Conservation (phyloP, 2,797 vertebrate genomes). For the Champsocephalus esox region DNA sequence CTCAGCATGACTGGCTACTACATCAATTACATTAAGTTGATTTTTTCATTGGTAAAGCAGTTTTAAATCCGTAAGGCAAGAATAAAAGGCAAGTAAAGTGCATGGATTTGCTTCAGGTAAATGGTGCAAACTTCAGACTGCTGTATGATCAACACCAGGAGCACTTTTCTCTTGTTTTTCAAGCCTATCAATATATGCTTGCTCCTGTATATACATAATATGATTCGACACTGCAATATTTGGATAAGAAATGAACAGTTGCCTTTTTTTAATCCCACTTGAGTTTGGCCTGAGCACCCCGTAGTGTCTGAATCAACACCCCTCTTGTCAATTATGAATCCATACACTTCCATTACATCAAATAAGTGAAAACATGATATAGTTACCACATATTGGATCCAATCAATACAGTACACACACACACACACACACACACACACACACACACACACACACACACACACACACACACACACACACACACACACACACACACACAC, state of each 20-base stretch:
- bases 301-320: background rate
- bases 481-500: background rate
- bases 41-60: background rate
- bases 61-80: background rate
- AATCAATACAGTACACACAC: slow-evolving; percentile 50
- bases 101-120: background rate
- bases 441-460: slow-evolving; percentile 18
- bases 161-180: too few relatives aligned
- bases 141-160: too few relatives aligned
- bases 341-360: slow-evolving; percentile 69
- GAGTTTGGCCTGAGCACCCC: slow-evolving; percentile 3
- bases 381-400: slow-evolving; percentile 50
- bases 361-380: slow-evolving; percentile 67
- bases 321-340: slow-evolving; percentile 63
- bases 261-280: background rate
- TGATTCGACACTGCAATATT: background rate
- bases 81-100: background rate
- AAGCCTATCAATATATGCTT: too few relatives aligned
- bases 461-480: slow-evolving; percentile 27
- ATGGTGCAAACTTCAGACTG: too few relatives aligned
- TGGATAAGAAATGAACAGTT: background rate
- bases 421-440: background rate
- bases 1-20: too few relatives aligned
- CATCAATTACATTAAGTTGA: too few relatives aligned
- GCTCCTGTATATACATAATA: too few relatives aligned